Evolutionary conservation across 2,888 invertebrate genomes (phyloP).

Genomic region (Lutraria lutraria): DNA sequence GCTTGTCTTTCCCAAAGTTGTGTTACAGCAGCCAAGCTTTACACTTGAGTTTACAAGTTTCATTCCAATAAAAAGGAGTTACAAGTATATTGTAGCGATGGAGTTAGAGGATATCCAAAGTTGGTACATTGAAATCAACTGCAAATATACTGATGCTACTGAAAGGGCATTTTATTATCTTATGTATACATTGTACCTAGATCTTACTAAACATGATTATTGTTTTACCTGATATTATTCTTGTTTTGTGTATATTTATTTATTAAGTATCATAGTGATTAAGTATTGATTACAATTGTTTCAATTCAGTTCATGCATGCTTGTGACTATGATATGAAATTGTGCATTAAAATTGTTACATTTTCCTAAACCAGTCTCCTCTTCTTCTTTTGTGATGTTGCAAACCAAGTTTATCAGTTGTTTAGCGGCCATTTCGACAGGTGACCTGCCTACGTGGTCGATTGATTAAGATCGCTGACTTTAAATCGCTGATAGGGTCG

Average conservation of each 20-base stretch:
- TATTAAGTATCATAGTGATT: constrained; percentile 1
- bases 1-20: no score
- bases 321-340: constrained; percentile 19
- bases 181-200: background rate
- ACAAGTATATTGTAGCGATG: no score
- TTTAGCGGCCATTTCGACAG: no score
- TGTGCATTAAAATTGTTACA: constrained; percentile 42
- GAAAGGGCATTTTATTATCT: background rate
- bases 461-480: no score
- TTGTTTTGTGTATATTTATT: constrained; percentile 8
- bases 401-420: no score
- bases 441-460: no score
- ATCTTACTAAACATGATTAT: background rate
- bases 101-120: no score
- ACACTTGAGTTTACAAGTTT: no score
- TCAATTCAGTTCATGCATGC: constrained; percentile 3
- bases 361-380: background rate
- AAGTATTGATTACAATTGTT: constrained; percentile 7
- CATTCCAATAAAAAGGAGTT: no score
- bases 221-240: background rate
- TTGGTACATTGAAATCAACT: no score
- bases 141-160: background rate
- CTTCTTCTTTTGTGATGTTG: background rate
- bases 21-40: no score
- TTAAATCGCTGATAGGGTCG: no score